phyloP scores from a whole-genome alignment of 2,888 invertebrate genomes.

The Cheilosia grossa region DNA sequence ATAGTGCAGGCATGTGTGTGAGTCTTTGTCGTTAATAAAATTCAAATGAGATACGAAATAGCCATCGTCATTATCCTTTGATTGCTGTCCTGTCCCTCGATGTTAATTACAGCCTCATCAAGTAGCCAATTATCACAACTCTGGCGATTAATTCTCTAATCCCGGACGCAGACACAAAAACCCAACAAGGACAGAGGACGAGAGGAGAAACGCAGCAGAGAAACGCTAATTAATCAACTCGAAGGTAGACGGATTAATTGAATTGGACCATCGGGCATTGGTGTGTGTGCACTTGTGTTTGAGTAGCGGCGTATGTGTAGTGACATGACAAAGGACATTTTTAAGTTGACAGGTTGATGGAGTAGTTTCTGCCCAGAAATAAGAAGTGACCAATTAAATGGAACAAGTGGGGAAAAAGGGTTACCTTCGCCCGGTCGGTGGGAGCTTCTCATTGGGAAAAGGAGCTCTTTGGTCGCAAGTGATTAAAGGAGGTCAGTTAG shows the following conservation, averaged over 20 bases:
- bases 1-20: neutral
- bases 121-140: conserved; percentile 52
- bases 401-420: neutral
- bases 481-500: no score
- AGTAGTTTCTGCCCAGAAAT: neutral
- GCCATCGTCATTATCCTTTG: conserved; percentile 2
- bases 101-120: conserved; percentile 53
- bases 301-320: conserved; percentile 1
- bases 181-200: neutral
- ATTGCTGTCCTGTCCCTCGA: conserved; percentile 3
- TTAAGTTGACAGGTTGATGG: conserved; percentile 58
- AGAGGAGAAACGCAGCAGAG: neutral
- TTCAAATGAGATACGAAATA: neutral
- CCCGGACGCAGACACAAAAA: conserved; percentile 2
- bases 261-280: conserved; percentile 41
- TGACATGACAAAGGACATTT: conserved; percentile 56
- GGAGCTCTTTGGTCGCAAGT: no score
- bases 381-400: neutral
- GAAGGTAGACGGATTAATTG: conserved; percentile 64
- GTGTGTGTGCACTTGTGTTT: neutral
- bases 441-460: neutral
- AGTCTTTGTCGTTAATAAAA: conserved; percentile 25
- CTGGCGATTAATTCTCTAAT: conserved; percentile 49
- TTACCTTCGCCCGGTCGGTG: neutral
- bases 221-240: conserved; percentile 62